Evolutionary conservation across 2,888 invertebrate species (phyloP).

Genomic region (Helobdella robusta): DNA sequence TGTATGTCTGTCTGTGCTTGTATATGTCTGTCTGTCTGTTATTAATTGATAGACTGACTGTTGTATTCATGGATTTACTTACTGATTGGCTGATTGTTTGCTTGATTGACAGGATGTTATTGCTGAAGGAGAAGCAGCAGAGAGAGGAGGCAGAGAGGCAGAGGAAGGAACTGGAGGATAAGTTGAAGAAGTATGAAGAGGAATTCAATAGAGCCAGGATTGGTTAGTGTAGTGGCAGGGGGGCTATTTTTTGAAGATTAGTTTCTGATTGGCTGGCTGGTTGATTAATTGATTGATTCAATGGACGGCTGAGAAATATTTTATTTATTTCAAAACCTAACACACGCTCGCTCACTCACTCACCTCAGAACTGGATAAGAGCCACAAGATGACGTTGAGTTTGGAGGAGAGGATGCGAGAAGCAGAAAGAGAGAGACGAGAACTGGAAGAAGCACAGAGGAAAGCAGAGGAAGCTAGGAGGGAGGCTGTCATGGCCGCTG

Average conservation of each 20-base stretch:
- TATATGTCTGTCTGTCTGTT: conserved; percentile 1
- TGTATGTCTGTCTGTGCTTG: no score
- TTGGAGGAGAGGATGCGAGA: conserved; percentile 33
- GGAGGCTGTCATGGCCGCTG: conserved; percentile 62
- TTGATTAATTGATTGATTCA: no score
- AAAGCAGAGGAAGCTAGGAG: conserved; percentile 84
- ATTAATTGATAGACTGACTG: no score
- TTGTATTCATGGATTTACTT: no score
- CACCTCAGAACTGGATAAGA: conserved; percentile 32
- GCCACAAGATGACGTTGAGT: conserved; percentile 30
- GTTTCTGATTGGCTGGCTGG: no score
- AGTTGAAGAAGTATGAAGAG: conserved; percentile 76
- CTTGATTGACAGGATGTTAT: conserved; percentile 68
- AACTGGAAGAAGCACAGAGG: conserved; percentile 83
- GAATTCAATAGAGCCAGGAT: conserved; percentile 82
- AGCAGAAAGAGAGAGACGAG: conserved; percentile 54
- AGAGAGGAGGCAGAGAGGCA: conserved; percentile 92
- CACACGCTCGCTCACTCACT: not conserved
- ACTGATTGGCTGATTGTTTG: no score
- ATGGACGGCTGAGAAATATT: no score
- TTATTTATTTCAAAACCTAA: no score
- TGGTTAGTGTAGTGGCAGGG: no score
- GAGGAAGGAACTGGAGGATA: conserved; percentile 90
- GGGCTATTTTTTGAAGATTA: no score
- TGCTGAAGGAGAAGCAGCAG: conserved; percentile 84